These are phyloP conservation scores for Drosophila tropicalis DNA, from an alignment of 1,140 invertebrate species.

Conservation along the genomic window DNA sequence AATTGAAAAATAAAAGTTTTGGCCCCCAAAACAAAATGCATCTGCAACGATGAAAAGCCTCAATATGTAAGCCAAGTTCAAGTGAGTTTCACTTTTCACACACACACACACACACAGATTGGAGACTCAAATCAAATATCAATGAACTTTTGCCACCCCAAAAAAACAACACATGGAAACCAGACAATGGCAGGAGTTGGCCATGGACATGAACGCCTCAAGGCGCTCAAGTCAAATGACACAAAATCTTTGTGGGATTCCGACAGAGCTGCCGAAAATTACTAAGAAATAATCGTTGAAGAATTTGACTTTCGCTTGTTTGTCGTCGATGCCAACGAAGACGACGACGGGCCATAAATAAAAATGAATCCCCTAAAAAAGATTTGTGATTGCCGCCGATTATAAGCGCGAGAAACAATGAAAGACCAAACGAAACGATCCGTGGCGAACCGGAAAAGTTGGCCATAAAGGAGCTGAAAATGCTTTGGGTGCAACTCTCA, in stretches of 20 bases:
- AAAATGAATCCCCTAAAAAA: constrained; percentile 60
- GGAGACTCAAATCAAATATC: constrained; percentile 35
- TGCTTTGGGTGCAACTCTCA: constrained; percentile 70
- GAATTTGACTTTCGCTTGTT: constrained; percentile 80
- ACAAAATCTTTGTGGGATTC: constrained; percentile 63
- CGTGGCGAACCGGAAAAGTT: constrained; percentile 3
- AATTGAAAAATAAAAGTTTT: constrained; percentile 75
- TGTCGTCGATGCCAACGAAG: constrained; percentile 34
- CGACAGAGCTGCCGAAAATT: constrained; percentile 46
- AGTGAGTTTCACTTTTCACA: constrained; percentile 52
- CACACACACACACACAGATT: constrained; percentile 9
- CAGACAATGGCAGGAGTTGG: constrained; percentile 67
- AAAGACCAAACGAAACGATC: neutral
- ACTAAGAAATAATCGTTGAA: constrained; percentile 75
- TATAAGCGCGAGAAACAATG: constrained; percentile 66
- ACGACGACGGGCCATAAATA: constrained; percentile 66
- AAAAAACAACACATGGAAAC: neutral
- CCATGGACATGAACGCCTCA: constrained; percentile 13
- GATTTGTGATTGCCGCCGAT: constrained; percentile 80
- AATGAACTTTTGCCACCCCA: constrained; percentile 43
- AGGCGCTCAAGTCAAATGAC: constrained; percentile 56
- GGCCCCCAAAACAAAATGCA: constrained; percentile 28
- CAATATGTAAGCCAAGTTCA: constrained; percentile 61
- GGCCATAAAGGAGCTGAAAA: constrained; percentile 40
- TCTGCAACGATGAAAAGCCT: constrained; percentile 53